phyloP scores from a whole-genome alignment of 2,888 invertebrate genomes.

The Phengaris alcon region DNA sequence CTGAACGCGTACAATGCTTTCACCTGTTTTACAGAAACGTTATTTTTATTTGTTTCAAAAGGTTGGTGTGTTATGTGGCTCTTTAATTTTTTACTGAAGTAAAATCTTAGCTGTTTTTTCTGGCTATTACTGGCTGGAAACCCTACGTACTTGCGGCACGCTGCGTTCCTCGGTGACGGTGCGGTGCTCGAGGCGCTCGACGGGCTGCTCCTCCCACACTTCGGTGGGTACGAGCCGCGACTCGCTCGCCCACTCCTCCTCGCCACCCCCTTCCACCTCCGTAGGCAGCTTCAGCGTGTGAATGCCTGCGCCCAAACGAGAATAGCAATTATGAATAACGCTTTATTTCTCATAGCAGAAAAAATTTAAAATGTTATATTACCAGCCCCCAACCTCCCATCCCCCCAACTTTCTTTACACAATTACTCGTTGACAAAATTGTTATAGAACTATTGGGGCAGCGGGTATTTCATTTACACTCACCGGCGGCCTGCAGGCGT shows the following conservation, averaged over 20 bases:
- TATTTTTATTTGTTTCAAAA: neutral
- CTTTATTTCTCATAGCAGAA: too few relatives aligned
- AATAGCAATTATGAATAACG: neutral
- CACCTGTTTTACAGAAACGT: constrained; percentile 56
- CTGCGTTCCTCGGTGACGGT: constrained; percentile 92
- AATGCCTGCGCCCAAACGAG: neutral
- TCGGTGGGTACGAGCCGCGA: constrained; percentile 92
- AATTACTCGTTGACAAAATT: neutral
- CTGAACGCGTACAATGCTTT: constrained; percentile 92
- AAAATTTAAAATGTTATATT: too few relatives aligned
- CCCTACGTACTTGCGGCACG: constrained; percentile 86
- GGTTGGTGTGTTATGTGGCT: too few relatives aligned
- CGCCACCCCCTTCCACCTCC: constrained; percentile 79
- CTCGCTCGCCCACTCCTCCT: constrained; percentile 89
- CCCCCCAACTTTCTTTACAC: neutral
- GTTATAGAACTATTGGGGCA: neutral
- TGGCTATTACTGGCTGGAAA: too few relatives aligned
- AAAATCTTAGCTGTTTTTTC: too few relatives aligned
- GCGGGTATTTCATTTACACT: neutral
- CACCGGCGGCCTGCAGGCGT: constrained; percentile 84
- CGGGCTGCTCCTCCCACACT: constrained; percentile 94
- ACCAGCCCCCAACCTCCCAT: too few relatives aligned
- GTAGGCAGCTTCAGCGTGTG: constrained; percentile 69
- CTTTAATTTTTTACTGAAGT: neutral
- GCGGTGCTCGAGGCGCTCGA: constrained; percentile 89